Evolutionary conservation across 1,140 invertebrate genomes (phyloP).

Genomic region (Lerema accius): DNA sequence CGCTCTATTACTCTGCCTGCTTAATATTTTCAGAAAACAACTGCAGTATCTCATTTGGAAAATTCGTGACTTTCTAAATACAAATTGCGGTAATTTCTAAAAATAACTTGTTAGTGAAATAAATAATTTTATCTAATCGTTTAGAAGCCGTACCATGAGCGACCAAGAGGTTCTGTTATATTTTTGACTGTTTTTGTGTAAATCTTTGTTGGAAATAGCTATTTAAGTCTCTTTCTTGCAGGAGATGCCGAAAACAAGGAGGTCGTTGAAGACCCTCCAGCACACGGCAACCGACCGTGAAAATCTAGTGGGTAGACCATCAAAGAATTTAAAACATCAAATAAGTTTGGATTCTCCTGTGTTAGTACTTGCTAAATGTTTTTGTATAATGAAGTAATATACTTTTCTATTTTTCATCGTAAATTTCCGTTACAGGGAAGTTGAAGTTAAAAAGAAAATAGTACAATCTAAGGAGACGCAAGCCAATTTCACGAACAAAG

Average conservation of each 20-base stretch:
- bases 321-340: constrained; percentile 73
- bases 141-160: constrained; percentile 20
- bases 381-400: too few species aligned
- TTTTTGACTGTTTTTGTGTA: constrained; percentile 3
- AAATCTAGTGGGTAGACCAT: constrained; percentile 84
- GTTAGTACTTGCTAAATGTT: constrained; percentile 51
- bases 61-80: too few species aligned
- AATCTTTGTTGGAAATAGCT: background rate
- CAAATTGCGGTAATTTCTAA: too few species aligned
- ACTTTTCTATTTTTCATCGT: too few species aligned
- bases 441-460: constrained; percentile 70
- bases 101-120: too few species aligned
- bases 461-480: constrained; percentile 81
- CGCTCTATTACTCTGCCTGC: too few species aligned
- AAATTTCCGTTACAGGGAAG: constrained; percentile 54
- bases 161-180: constrained; percentile 28
- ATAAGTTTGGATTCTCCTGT: constrained; percentile 56
- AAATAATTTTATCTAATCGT: background rate
- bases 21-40: too few species aligned
- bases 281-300: constrained; percentile 85
- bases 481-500: constrained; percentile 81
- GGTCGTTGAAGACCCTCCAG: constrained; percentile 85
- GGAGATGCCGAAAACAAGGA: constrained; percentile 72
- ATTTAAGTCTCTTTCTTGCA: constrained; percentile 26
- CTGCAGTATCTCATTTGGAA: too few species aligned